Percentiles rank a stretch among this genome's conserved stretches.
Conservation (phyloP, 2,113 vertebrate genomes). For the Macquaria australasica region DNA sequence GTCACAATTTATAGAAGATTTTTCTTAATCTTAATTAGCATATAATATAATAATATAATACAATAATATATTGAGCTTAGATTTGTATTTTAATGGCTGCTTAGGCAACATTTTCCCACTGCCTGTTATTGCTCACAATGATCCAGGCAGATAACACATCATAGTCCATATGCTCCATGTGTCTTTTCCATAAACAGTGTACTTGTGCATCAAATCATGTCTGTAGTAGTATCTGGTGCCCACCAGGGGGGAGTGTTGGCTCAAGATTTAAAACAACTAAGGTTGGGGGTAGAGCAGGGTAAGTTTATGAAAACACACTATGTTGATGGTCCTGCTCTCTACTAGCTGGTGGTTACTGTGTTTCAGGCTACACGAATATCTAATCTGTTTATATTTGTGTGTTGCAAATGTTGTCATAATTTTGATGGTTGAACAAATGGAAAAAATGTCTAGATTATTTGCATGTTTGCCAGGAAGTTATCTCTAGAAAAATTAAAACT, state of each 20-base stretch:
- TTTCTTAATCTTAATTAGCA: not conserved
- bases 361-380: not conserved
- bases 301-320: not conserved
- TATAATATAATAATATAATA: not conserved
- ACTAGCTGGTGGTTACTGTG: not conserved
- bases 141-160: not conserved
- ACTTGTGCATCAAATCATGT: not conserved
- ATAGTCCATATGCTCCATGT: not conserved
- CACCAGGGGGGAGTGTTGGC: constrained; percentile 63
- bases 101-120: not conserved
- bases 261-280: not conserved
- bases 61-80: not conserved
- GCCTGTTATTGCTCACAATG: not conserved
- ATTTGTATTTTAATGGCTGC: not conserved
- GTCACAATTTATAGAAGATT: not conserved
- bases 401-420: not conserved
- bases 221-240: not conserved
- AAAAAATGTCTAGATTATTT: not conserved
- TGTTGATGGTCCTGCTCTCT: not conserved
- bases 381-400: not conserved
- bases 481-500: constrained; percentile 9
- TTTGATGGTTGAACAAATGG: constrained; percentile 3
- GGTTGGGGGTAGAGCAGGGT: too few relatives aligned
- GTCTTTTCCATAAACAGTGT: not conserved
- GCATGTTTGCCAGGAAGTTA: not conserved